A percentile compares a stretch with the other conserved stretches of the same genome.
Evolutionary conservation across 1,140 invertebrate species (phyloP).

Genomic region (Calephelis virginiensis): DNA sequence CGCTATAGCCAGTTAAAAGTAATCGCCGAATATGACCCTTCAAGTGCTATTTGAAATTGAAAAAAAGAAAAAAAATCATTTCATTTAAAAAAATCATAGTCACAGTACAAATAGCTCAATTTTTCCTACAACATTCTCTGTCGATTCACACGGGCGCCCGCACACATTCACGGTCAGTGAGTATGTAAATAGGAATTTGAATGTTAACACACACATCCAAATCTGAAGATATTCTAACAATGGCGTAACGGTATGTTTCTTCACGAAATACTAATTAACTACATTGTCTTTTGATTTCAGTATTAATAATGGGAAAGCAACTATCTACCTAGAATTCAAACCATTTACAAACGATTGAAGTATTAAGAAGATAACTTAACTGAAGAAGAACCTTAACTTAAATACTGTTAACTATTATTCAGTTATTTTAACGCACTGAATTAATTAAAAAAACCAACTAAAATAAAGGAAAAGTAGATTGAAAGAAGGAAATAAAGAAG

Average conservation of each 20-base stretch:
- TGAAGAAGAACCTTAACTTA: too few relatives aligned
- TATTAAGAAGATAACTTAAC: too few relatives aligned
- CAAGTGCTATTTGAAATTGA: too few relatives aligned
- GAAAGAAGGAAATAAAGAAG: too few relatives aligned
- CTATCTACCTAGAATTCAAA: constrained; percentile 7
- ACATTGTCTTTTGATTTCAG: constrained; percentile 14
- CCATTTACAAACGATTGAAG: background rate
- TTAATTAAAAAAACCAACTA: too few relatives aligned
- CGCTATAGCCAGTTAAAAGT: too few relatives aligned
- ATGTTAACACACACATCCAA: constrained; percentile 41
- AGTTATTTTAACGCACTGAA: too few relatives aligned
- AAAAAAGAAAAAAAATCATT: too few relatives aligned
- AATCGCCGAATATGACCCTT: too few relatives aligned
- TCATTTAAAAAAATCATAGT: constrained; percentile 37
- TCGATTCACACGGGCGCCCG: constrained; percentile 63
- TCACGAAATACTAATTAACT: constrained; percentile 32
- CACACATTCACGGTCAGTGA: constrained; percentile 66
- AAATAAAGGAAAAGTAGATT: too few relatives aligned
- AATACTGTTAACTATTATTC: too few relatives aligned
- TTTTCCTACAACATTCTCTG: constrained; percentile 61
- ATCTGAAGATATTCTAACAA: constrained; percentile 45
- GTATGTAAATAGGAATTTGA: constrained; percentile 62
- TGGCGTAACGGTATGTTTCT: constrained; percentile 42
- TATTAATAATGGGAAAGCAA: constrained; percentile 11
- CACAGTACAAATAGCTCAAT: constrained; percentile 49